Evolutionary conservation across 2,113 vertebrate genomes (phyloP), one percentile per base, ranked within the genome.

Genomic region (Burhinus bistriatus): DNA sequence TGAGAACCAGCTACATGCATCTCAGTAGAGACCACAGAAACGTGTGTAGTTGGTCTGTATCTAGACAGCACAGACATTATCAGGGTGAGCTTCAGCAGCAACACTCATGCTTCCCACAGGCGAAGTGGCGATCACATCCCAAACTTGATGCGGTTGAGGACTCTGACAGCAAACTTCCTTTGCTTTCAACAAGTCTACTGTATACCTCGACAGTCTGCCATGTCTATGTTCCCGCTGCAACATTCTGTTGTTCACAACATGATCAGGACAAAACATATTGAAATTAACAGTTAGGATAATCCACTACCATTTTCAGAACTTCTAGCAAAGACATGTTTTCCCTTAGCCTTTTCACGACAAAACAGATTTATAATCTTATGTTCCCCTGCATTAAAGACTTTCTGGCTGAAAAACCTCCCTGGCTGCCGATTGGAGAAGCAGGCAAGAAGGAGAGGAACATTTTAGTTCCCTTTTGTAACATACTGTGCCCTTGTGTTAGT

Each of bases 31-130:
- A 14, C 34, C 40, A 68, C 52, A 77, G 62, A 38, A 44, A 18
- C 0, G 4, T 0, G 1, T 9, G 59, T 12, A 30, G 30, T 25
- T 72, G 61, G 15, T 32, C 77, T 14, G 15, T 21, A 40, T n/a
- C 64, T 55, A 16, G 17, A 38, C 66, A 51, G 73, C 32, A 64
- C 34, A 40, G 23, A 38, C 78, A 30, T 34, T 44, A 26, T 13
- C 47, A 40, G 66, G 38, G 62, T 5, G 58, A 85, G 34, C 38
- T 68, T 42, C 70, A 25, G 52, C 73, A 87, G 51, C 47, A 77
- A 1, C 44, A 9, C 11, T 81, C 21, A 17, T 3, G 10, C 44
- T 86, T 70, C 38, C 54, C n/a, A 20, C 34, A 58, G 78, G n/a
- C 13, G 8, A n/a, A 32, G 72, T 0, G 0, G n/a, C 29, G n/a